Percentiles rank a stretch among this genome's conserved stretches.
Evolutionary conservation across 1,140 invertebrate genomes (phyloP).

Genomic region (Solen grandis): DNA sequence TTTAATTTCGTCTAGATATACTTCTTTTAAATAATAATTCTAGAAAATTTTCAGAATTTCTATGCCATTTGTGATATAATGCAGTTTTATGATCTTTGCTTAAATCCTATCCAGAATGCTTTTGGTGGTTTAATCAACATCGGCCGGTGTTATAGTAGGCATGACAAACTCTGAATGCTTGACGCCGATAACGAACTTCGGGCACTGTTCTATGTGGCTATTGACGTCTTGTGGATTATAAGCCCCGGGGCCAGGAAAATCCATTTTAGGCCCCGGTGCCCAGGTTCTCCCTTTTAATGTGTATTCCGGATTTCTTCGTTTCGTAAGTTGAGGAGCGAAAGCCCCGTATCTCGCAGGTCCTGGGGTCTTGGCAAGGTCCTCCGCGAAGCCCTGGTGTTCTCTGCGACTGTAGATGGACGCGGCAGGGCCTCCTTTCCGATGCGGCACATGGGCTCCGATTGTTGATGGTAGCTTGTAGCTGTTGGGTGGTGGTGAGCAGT

Average conservation of each 20-base stretch:
- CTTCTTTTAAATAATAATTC: no score
- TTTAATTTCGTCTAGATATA: no score
- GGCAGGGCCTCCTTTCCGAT: constrained; percentile 17
- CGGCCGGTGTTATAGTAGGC: constrained; percentile 21
- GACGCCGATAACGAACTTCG: constrained; percentile 32
- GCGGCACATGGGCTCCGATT: constrained; percentile 17
- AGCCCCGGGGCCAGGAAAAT: constrained; percentile 39
- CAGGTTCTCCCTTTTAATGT: constrained; percentile 33
- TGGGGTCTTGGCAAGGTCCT: constrained; percentile 49
- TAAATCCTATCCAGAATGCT: no score
- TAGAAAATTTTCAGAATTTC: no score
- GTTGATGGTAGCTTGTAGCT: constrained; percentile 36
- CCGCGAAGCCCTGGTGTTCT: constrained; percentile 35
- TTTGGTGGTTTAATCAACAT: no score
- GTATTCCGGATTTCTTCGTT: constrained; percentile 36
- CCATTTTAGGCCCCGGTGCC: not conserved
- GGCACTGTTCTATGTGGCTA: constrained; percentile 43
- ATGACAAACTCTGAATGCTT: constrained; percentile 44
- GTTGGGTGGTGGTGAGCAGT: constrained; percentile 25
- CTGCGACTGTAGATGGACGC: not conserved
- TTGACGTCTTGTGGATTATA: constrained; percentile 44
- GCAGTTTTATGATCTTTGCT: no score
- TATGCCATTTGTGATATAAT: no score
- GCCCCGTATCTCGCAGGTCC: constrained; percentile 34
- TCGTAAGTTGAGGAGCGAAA: not conserved